Base-by-base conservation (phyloP, 1,140 invertebrate genomes). In the Macrostomum lignano region DNA sequence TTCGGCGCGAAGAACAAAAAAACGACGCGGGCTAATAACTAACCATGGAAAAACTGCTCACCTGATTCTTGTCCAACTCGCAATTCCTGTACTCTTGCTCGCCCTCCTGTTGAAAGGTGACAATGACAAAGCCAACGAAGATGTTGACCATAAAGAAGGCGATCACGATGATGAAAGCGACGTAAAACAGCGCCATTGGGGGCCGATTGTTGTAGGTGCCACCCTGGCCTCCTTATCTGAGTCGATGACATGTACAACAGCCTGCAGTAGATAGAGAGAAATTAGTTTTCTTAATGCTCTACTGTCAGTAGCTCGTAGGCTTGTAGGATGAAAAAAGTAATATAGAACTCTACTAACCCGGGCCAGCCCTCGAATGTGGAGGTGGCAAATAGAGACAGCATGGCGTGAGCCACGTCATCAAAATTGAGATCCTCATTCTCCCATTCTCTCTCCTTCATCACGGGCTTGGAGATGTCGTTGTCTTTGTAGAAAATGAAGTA, bases 101-200 rank as follows among this genome's bases (percentile, higher is more conserved):
- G 53, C 88, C 88, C 62, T 94, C 86, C 52, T 86, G 93, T 62
- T 96, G 66, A 47, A 67, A 67, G 46, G 88, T 98, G 52, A 98
- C 91, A 61, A 98, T 98, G 62, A 98, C 91, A 68, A 98, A 98
- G 79, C 91, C 91, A 45, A 98, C 88, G 67, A 98, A 98, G 60
- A 98, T 98, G 63, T 98, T 98, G 35, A 98, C 86, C 86, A 96
- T 96, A 64, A 96, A 96, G 46, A 64, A 63, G 13, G 57, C 58
- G 25, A 59, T 53, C 33, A 55, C 91, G 58, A 98, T 94, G 51
- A 98, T 96, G 60, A 94, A 98, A 57, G 91, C 75, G 45, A 98
- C 93, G 61, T 91, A 98, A 63, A 91, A 98, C 42, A 84, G 69
- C 46, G 88, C 84, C 40, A 96, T 82, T 45, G 82, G 73, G 47